These are phyloP conservation scores for Chlamydotis undulata DNA, from an alignment of 2,113 vertebrate species.

Conservation along the genomic window DNA sequence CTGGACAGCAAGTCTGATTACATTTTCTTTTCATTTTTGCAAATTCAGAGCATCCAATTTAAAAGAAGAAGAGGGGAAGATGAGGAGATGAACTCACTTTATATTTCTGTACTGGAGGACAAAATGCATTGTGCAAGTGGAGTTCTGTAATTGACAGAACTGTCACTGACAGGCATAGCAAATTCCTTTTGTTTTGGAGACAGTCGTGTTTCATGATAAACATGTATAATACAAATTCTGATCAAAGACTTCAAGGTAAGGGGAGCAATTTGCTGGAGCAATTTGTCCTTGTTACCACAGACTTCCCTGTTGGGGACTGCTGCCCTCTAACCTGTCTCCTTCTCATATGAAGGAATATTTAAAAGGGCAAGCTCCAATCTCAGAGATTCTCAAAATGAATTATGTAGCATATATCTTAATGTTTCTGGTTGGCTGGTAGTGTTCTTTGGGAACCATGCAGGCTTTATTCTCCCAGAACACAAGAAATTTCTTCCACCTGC, in stretches of 20 bases:
- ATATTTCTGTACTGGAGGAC: not conserved
- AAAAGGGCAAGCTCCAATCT: not conserved
- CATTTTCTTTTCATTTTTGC: not conserved
- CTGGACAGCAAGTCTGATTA: not conserved
- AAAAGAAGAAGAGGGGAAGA: not conserved
- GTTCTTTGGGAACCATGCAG: slow-evolving; percentile 38
- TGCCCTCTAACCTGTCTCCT: slow-evolving; percentile 26
- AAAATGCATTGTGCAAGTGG: not conserved
- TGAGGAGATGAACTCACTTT: not conserved
- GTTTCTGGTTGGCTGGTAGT: slow-evolving; percentile 40
- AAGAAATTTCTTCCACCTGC: slow-evolving; percentile 54
- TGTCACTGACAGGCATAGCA: not conserved
- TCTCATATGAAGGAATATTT: not conserved
- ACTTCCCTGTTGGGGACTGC: not conserved
- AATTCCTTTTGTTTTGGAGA: not conserved
- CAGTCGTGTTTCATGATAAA: not conserved
- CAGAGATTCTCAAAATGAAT: not conserved
- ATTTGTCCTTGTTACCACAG: not conserved
- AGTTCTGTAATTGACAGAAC: not conserved
- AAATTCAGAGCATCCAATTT: not conserved
- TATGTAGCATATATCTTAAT: not conserved
- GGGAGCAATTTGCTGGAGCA: not conserved
- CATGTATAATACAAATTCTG: not conserved
- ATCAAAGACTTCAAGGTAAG: not conserved
- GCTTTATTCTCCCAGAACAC: slow-evolving; percentile 41